Conservation (phyloP, 35 echinoderm and acorn worm species). For the Stichopus chloronotus region DNA sequence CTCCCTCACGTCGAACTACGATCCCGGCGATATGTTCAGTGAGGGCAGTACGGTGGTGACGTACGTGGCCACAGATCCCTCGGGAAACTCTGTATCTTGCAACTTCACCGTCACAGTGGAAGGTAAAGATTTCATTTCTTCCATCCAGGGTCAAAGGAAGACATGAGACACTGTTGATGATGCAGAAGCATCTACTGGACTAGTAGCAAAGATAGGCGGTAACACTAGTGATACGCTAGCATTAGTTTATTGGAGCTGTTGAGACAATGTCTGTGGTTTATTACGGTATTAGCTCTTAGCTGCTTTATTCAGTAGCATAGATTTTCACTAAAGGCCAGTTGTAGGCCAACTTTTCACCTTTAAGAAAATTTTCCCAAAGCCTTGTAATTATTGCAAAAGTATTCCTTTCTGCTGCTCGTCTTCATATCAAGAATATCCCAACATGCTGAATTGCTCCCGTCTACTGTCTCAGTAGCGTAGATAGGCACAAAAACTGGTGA, state of each 20-base stretch:
- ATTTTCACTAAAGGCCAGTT: not conserved
- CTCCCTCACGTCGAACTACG: slow-evolving; percentile 41
- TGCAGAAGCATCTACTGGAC: no score
- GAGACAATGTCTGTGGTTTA: no score
- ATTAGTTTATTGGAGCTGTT: no score
- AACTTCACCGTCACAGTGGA: slow-evolving; percentile 60
- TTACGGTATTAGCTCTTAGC: no score
- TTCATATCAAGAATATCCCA: slow-evolving; percentile 55
- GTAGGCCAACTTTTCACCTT: not conserved
- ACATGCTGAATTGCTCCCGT: slow-evolving; percentile 53
- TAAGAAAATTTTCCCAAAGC: not conserved
- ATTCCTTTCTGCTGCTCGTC: not conserved
- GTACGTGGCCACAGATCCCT: slow-evolving; percentile 66
- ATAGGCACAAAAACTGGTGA: not conserved
- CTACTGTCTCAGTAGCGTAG: no score
- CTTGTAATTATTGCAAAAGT: no score
- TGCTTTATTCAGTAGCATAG: no score
- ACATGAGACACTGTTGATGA: no score
- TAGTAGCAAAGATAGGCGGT: no score
- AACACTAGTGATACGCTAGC: no score
- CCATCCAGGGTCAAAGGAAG: no score
- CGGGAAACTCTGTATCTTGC: slow-evolving; percentile 44
- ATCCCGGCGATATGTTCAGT: slow-evolving; percentile 42
- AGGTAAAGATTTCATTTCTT: not conserved
- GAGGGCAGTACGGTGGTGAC: slow-evolving; percentile 54